Evolutionary conservation across 2,113 vertebrate species (phyloP), one percentile per base, ranked within the genome.

Genomic region (Gymnobelideus leadbeateri): DNA sequence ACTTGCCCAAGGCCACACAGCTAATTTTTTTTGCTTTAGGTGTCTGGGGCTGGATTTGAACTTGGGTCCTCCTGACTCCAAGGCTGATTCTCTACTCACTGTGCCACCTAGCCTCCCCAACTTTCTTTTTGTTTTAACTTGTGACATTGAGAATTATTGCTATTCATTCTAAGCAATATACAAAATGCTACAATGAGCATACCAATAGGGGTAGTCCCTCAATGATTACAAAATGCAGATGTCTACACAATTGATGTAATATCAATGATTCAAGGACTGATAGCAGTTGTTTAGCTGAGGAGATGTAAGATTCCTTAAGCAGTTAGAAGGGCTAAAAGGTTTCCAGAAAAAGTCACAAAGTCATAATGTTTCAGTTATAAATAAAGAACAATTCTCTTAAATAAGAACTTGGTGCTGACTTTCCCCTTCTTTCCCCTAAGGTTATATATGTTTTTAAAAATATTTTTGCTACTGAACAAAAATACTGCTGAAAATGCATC

Each of bases 401-500:
- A 43, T 77, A 84, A 84, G 68, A 84, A 84, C 7, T 43, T 84
- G n/a, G n/a, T 84, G n/a, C 16, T 43, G 19, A 84, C 5, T 12
- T 84, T 84, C 37, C 21, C 37, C n/a, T 43, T 6, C 68, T 84
- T 23, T 43, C n/a, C n/a, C 19, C 68, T 84, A 43, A 84, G 19
- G 6, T 84, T 43, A 43, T 77, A 21, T 77, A 43, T 77, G 0
- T 77, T 77, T 77, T 77, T n/a, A 68, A 68, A 57, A 37, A 37
- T 68, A 3, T 93, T 93, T 31, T 94, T 95, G 53, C 43, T 94
- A 89, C 16, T 77, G 61, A 93, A 14, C 51, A 92, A 26, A 43
- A 89, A 49, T 16, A 2, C n/a, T 95, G 94, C 43, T 24, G n/a
- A 24, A 7, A 77, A 28, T 90, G 52, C 91, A 55, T 96, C 92